Percentiles rank a stretch among this genome's conserved stretches.
Conservation (phyloP, 1,140 invertebrate species). For the Drosophila littoralis region DNA sequence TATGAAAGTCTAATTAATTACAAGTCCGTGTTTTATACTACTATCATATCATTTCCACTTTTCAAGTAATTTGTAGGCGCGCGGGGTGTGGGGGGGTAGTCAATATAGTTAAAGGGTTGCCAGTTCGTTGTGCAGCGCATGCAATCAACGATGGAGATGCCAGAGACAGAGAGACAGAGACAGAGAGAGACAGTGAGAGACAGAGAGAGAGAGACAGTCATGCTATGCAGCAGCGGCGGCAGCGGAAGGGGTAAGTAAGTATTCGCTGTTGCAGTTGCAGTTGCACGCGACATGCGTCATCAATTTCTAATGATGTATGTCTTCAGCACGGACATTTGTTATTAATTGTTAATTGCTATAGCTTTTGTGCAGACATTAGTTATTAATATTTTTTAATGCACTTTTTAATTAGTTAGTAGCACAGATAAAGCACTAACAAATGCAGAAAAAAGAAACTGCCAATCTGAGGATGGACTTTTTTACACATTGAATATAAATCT, state of each 20-base stretch:
- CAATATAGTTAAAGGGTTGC: constrained; percentile 48
- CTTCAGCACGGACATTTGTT: constrained; percentile 56
- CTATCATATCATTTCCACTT: constrained; percentile 46
- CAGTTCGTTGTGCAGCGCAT: constrained; percentile 35
- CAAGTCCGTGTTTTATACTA: constrained; percentile 55
- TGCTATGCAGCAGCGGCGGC: background rate
- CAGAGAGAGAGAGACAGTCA: background rate
- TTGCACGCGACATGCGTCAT: constrained; percentile 82
- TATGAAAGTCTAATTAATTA: constrained; percentile 81
- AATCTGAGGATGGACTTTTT: too few relatives aligned
- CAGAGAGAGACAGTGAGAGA: background rate
- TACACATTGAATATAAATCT: too few relatives aligned
- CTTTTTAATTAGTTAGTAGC: constrained; percentile 44
- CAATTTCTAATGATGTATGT: constrained; percentile 83
- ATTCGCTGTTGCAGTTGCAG: constrained; percentile 41
- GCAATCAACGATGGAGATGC: constrained; percentile 54
- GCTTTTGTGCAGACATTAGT: constrained; percentile 52
- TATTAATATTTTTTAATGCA: constrained; percentile 64
- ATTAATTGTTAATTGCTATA: constrained; percentile 47
- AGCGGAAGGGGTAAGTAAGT: background rate
- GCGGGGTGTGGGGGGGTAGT: constrained; percentile 5
- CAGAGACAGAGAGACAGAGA: background rate
- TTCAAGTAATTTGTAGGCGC: constrained; percentile 23
- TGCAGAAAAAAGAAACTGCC: background rate
- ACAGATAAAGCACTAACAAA: background rate